Evolutionary conservation across 2,113 vertebrate genomes (phyloP), one percentile per base, ranked within the genome.

Genomic region (Leiothrix lutea): DNA sequence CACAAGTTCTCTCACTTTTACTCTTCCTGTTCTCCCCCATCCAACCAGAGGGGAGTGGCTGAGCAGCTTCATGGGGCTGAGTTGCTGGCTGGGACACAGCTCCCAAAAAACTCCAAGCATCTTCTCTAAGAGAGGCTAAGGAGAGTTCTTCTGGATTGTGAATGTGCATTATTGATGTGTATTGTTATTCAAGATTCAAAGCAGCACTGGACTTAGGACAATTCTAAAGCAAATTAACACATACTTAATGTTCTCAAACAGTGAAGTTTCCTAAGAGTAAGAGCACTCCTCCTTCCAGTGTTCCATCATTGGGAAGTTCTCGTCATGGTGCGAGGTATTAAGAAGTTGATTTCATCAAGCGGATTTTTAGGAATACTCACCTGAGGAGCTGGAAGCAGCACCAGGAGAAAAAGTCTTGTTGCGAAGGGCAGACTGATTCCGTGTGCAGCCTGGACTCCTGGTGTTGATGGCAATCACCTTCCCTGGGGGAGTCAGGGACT

Each of bases 381-480:
- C 97, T 97, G 98, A 98, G 86, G 98, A 96, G 84, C 96, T 96
- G 58, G 98, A 95, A 40, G 95, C 87, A 15, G 97, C 47, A 38
- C 90, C 97, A 48, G 98, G 96, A 42, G 98, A 95, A 94, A 99
- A 98, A 10, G 98, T 73, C 96, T 98, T 98, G 80, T 88, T 98
- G 64, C 99, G 98, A 67, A 98, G 95, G 58, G 98, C 93, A 8
- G 98, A 80, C 44, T 98, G 99, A 80, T 97, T 99, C 14, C 99
- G 98, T 8, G 99, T 91, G 57, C 98, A 99, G 94, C 98, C 98
- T 2, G 99, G 99, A 58, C 99, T 99, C 86, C 99, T 98, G 29
- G 97, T 95, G 18, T 98, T 98, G 73, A 98, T 47, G 8, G 98
- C 65, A 20, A 97, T 96, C 44, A 98, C 97, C 92, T 99, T 99